phyloP scores from a whole-genome alignment of 2,888 invertebrate genomes.

The Electrophaes corylata region DNA sequence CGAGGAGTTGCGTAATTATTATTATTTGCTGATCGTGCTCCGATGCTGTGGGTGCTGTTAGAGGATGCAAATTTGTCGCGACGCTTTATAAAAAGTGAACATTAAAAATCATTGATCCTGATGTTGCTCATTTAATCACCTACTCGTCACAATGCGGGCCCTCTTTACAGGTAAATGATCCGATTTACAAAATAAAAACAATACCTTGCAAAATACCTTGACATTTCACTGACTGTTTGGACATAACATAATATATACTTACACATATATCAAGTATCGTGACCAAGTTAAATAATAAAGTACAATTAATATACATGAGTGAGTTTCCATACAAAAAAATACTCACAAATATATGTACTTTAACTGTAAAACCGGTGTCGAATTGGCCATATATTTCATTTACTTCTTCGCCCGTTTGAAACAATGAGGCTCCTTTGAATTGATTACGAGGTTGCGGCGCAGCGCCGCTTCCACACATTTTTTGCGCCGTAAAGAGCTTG shows the following conservation, averaged over 20 bases:
- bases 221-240: neutral
- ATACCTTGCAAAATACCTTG: neutral
- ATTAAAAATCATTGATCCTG: slow-evolving; percentile 69
- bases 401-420: slow-evolving; percentile 53
- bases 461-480: slow-evolving; percentile 60
- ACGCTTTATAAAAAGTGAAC: slow-evolving; percentile 76
- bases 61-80: slow-evolving; percentile 81
- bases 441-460: slow-evolving; percentile 63
- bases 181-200: neutral
- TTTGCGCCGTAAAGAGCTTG: slow-evolving; percentile 64
- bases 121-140: slow-evolving; percentile 63
- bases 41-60: slow-evolving; percentile 73
- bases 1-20: slow-evolving; percentile 74
- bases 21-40: slow-evolving; percentile 81
- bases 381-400: slow-evolving; percentile 53
- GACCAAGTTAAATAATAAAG: too few species aligned
- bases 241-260: neutral
- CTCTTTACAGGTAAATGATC: neutral
- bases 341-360: too few species aligned
- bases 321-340: too few species aligned
- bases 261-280: too few species aligned
- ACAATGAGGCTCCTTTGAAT: slow-evolving; percentile 72
- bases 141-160: slow-evolving; percentile 6
- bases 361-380: slow-evolving; percentile 55
- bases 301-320: too few species aligned